A percentile compares a stretch with the other conserved stretches of the same genome.
These are phyloP conservation scores for Manacus vitellinus DNA, from an alignment of 2,113 vertebrate genomes.

Conservation along the genomic window DNA sequence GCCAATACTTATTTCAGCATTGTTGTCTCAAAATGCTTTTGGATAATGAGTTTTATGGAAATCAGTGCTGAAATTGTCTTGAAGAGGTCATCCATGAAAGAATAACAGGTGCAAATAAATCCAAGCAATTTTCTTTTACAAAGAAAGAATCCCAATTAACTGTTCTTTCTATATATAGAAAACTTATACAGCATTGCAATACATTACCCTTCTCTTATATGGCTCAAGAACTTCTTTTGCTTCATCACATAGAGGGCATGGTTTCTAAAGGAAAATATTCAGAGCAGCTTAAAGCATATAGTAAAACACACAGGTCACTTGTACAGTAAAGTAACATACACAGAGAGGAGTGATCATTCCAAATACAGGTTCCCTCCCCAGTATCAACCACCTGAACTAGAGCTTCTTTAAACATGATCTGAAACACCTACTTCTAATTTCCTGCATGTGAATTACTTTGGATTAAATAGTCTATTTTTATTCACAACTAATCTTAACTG, in stretches of 20 bases:
- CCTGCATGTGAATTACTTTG: background rate
- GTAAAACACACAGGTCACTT: background rate
- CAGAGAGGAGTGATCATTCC: background rate
- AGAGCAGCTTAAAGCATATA: conserved; percentile 1
- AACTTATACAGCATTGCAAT: background rate
- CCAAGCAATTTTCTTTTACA: conserved; percentile 17
- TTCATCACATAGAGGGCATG: conserved; percentile 86
- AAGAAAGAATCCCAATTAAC: conserved; percentile 5
- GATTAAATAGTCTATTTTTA: background rate
- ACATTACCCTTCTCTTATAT: conserved; percentile 80
- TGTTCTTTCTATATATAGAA: background rate
- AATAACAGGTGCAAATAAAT: conserved; percentile 4
- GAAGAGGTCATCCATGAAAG: conserved; percentile 6
- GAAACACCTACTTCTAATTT: background rate
- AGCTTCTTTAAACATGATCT: background rate
- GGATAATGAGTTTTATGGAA: conserved; percentile 66
- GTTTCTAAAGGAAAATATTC: conserved; percentile 71
- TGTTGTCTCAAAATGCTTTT: conserved; percentile 21
- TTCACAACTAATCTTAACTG: background rate
- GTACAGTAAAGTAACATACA: background rate
- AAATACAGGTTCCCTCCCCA: background rate
- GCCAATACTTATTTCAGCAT: background rate
- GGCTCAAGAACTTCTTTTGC: conserved; percentile 83
- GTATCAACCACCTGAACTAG: background rate
- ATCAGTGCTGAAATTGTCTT: conserved; percentile 30